phyloP scores from a whole-genome alignment of 2,113 vertebrate genomes.

The Craseonycteris thonglongyai region DNA sequence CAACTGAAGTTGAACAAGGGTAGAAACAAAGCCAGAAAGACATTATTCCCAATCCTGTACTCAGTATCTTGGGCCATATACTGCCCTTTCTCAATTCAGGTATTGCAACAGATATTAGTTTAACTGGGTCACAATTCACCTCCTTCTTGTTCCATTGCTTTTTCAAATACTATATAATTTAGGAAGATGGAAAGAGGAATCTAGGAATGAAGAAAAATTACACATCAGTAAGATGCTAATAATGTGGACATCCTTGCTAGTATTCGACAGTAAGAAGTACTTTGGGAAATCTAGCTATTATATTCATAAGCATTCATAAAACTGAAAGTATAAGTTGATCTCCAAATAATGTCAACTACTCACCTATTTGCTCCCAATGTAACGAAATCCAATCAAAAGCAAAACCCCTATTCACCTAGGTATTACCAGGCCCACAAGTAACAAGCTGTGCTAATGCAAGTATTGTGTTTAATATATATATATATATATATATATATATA shows the following conservation, averaged over 20 bases:
- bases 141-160: slow-evolving; percentile 75
- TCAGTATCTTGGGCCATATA: slow-evolving; percentile 71
- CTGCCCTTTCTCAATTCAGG: slow-evolving; percentile 72
- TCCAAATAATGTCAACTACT: slow-evolving; percentile 35
- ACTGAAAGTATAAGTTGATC: slow-evolving; percentile 27
- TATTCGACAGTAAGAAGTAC: slow-evolving; percentile 66
- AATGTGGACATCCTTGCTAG: slow-evolving; percentile 70
- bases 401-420: not conserved
- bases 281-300: slow-evolving; percentile 62
- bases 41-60: slow-evolving; percentile 68
- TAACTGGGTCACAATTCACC: slow-evolving; percentile 75
- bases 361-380: slow-evolving; percentile 34
- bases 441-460: slow-evolving; percentile 14
- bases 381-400: slow-evolving; percentile 41
- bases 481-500: not conserved
- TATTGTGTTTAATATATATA: too few relatives aligned
- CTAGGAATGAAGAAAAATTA: slow-evolving; percentile 73
- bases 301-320: slow-evolving; percentile 49
- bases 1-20: slow-evolving; percentile 55
- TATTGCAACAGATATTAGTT: slow-evolving; percentile 73
- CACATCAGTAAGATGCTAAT: slow-evolving; percentile 75
- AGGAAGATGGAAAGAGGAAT: slow-evolving; percentile 73
- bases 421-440: slow-evolving; percentile 31
- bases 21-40: slow-evolving; percentile 65
- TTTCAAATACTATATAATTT: slow-evolving; percentile 76